Percentiles rank a stretch among this genome's conserved stretches.
These are phyloP conservation scores for Platycheirus albimanus DNA, from an alignment of 2,888 invertebrate genomes.

Conservation along the genomic window DNA sequence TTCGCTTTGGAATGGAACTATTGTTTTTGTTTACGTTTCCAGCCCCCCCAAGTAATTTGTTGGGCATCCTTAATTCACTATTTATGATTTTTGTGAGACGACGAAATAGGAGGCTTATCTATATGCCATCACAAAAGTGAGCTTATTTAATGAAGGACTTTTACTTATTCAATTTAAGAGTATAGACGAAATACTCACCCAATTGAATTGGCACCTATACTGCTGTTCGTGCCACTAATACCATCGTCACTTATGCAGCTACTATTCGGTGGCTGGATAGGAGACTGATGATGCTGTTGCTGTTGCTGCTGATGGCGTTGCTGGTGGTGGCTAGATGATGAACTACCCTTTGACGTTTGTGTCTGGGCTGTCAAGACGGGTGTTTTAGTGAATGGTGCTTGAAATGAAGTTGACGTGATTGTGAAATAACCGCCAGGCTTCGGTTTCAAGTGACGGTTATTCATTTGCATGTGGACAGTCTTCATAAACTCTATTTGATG, in stretches of 20 bases:
- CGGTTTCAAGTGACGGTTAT: constrained; percentile 93
- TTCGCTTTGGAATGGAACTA: no score
- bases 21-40: constrained; percentile 20
- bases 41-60: not conserved
- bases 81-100: constrained; percentile 32
- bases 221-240: constrained; percentile 77
- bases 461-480: constrained; percentile 96
- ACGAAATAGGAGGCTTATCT: no score
- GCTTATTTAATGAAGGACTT: not conserved
- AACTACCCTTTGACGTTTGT: constrained; percentile 80
- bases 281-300: constrained; percentile 45
- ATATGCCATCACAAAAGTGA: no score
- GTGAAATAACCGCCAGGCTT: constrained; percentile 92
- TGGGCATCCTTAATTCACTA: constrained; percentile 28
- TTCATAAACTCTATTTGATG: constrained; percentile 97
- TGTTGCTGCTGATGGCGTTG: constrained; percentile 54
- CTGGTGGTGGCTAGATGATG: constrained; percentile 41
- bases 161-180: constrained; percentile 3
- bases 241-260: constrained; percentile 77
- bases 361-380: constrained; percentile 81
- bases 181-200: constrained; percentile 76
- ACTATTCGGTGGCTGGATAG: constrained; percentile 74
- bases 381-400: constrained; percentile 81
- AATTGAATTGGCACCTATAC: constrained; percentile 77
- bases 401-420: constrained; percentile 84